Base-by-base conservation (phyloP, 2,113 vertebrate genomes). In the Myrmecophaga tridactyla region DNA sequence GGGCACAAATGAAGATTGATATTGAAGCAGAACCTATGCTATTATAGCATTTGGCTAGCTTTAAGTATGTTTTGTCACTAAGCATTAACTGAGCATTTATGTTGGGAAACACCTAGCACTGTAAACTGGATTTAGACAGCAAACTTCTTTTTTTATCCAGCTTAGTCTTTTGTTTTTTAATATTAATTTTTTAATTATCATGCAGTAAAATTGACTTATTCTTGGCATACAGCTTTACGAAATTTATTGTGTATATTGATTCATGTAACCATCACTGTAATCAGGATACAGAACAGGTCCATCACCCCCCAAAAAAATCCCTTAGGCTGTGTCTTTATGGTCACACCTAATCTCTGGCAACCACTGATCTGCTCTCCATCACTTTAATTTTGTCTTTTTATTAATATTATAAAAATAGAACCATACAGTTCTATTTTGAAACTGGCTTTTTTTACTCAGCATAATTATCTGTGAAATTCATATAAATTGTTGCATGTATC, bases 341-440 rank as follows among this genome's bases (percentile, higher is more conserved):
- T 29, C 4, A 39, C 39, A 4, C 6, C n/a, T 96, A 43, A 62
- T 84, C 17, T 12, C 7, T 34, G 7, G 70, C 70, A 82, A 53
- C 18, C 17, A 70, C 6, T 92, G 21, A 39, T 92, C 34, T 91
- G 0, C 88, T 90, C 60, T 90, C 27, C 7, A 29, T 72, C 87
- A 84, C 48, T 93, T 96, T 87, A 72, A 60, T 41, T 82, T 92
- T 92, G 2, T 75, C 58, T 67, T 73, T 90, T 67, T 78, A 69
- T 67, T 78, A 69, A 76, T 69, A 18, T 85, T 90, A 43, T 85
- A 65, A 91, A 89, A 90, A 14, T 93, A 48, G 73, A 90, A 58
- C 85, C 46, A 21, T 46, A 69, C 39, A 31, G 2, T 72, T n/a
- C n/a, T n/a, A n/a, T 95, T 34, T 78, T 63, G 86, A 80, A 27